These are phyloP conservation scores for Cliona cf. orientalis DNA, from an alignment of 37 sponge, comb jelly and placozoan species.

Conservation along the genomic window DNA sequence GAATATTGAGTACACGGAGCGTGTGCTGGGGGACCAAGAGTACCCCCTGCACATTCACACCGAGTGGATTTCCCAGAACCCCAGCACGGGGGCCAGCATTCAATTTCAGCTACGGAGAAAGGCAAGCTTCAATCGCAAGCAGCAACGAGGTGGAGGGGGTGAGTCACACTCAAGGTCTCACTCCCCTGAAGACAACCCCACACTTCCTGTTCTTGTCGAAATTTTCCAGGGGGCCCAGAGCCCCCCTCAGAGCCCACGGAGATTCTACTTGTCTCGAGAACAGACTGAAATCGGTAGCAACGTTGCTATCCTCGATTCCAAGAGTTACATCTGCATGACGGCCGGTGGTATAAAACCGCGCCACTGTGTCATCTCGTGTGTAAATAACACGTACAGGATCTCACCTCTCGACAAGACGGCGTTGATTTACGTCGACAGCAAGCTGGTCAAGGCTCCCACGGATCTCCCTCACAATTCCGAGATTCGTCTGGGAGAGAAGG, in stretches of 20 bases:
- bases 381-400: conserved; percentile 50
- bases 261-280: conserved; percentile 14
- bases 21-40: conserved; percentile 47
- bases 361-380: conserved; percentile 64
- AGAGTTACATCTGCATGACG: conserved; percentile 29
- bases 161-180: conserved; percentile 9
- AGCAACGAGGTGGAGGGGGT: too few species aligned
- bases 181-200: conserved; percentile 26
- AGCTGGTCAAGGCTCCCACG: conserved; percentile 34
- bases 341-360: conserved; percentile 58
- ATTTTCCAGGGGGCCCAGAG: conserved; percentile 45
- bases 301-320: conserved; percentile 12
- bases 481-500: conserved; percentile 48
- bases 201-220: conserved; percentile 44
- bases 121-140: conserved; percentile 11
- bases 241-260: conserved; percentile 15
- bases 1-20: conserved; percentile 37
- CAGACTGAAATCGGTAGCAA: conserved; percentile 57
- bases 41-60: conserved; percentile 45
- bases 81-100: conserved; percentile 10
- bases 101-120: conserved; percentile 64
- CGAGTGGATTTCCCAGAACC: background rate
- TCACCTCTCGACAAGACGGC: conserved; percentile 63
- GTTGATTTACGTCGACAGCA: conserved; percentile 47
- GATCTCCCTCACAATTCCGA: conserved; percentile 45